phyloP scores from a whole-genome alignment of 1,140 invertebrate genomes.

The Pseudomyrmex sp. region DNA sequence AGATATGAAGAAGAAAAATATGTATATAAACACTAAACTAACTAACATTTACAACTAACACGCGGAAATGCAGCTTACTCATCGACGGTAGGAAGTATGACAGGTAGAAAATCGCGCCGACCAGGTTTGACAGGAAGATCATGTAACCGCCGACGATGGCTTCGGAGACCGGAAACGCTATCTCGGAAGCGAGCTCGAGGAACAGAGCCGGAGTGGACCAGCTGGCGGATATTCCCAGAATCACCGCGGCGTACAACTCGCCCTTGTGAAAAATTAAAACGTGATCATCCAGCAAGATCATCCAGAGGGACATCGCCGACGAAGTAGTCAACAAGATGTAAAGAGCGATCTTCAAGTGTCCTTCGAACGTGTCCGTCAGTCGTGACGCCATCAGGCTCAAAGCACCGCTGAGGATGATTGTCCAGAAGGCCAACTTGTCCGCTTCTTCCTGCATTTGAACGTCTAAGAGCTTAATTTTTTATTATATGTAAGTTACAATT shows the following conservation, averaged over 20 bases:
- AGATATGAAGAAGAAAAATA: not conserved
- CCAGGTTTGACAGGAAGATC: conserved; percentile 82
- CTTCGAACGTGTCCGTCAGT: conserved; percentile 78
- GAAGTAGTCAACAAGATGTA: conserved; percentile 75
- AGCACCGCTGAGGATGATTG: conserved; percentile 77
- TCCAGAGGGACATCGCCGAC: conserved; percentile 79
- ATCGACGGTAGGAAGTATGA: conserved; percentile 82
- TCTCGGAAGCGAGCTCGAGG: conserved; percentile 85
- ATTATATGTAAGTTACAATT: conserved; percentile 1
- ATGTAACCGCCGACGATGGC: conserved; percentile 84
- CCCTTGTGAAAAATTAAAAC: conserved; percentile 75
- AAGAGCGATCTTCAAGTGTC: conserved; percentile 78
- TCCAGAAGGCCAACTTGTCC: conserved; percentile 80
- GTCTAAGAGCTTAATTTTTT: not conserved
- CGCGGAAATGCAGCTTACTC: conserved; percentile 61
- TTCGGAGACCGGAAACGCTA: conserved; percentile 85
- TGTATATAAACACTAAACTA: not conserved
- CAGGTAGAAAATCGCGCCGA: conserved; percentile 81
- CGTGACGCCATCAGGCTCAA: conserved; percentile 76
- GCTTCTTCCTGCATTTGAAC: conserved; percentile 71
- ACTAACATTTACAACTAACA: not conserved
- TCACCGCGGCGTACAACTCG: conserved; percentile 75
- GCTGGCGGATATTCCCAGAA: conserved; percentile 81
- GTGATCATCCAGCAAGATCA: conserved; percentile 75
- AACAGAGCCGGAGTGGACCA: conserved; percentile 84